A percentile compares a stretch with the other conserved stretches of the same genome.
phyloP scores from a whole-genome alignment of 2,888 invertebrate genomes.

The Patella ulyssiponensis region DNA sequence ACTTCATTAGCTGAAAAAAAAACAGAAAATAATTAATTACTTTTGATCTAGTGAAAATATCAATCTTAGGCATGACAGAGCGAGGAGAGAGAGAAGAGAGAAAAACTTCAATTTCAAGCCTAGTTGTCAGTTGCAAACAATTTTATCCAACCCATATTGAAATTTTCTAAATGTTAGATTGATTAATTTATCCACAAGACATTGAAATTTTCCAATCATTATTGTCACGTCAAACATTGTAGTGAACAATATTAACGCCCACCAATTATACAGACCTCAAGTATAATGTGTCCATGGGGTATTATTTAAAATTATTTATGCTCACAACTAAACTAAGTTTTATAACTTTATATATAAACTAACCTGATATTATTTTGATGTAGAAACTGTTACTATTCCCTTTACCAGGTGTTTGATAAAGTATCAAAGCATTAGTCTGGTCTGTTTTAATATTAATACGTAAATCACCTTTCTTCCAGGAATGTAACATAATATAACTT shows the following conservation, averaged over 20 bases:
- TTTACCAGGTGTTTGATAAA: conserved; percentile 93
- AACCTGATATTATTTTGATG: conserved; percentile 53
- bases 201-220: too few relatives aligned
- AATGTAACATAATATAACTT: conserved; percentile 92
- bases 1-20: conserved; percentile 48
- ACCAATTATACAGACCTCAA: too few relatives aligned
- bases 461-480: conserved; percentile 93
- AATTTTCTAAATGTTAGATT: too few relatives aligned
- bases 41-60: not conserved
- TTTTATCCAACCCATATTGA: too few relatives aligned
- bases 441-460: conserved; percentile 94
- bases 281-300: too few relatives aligned
- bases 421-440: conserved; percentile 87
- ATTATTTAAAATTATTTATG: too few relatives aligned
- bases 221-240: too few relatives aligned
- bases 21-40: not conserved
- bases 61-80: not conserved
- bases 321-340: too few relatives aligned
- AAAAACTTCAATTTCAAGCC: not conserved
- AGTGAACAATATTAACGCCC: too few relatives aligned
- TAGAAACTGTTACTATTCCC: conserved; percentile 73
- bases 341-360: not conserved
- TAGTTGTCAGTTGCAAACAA: too few relatives aligned
- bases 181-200: too few relatives aligned
- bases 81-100: too few relatives aligned